phyloP scores from a whole-genome alignment of 2,888 invertebrate genomes.

The Cephus spinipes region DNA sequence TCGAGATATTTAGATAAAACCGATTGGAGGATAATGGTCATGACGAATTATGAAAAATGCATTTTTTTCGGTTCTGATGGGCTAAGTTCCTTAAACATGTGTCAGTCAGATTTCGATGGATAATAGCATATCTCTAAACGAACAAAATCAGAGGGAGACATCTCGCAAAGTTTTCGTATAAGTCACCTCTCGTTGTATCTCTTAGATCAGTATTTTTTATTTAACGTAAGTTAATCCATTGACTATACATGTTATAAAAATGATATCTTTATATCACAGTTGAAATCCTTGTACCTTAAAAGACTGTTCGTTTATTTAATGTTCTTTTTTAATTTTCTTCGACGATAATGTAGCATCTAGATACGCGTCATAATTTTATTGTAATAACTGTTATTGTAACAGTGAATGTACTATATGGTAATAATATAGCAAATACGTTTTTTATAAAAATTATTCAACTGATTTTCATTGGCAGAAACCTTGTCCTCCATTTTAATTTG shows the following conservation, averaged over 20 bases:
- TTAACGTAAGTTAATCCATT: constrained; percentile 28
- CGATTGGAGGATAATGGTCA: no score
- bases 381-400: constrained; percentile 33
- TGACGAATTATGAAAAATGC: no score
- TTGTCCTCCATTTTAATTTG: not conserved
- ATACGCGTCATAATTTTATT: constrained; percentile 25
- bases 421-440: constrained; percentile 43
- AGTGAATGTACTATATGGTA: constrained; percentile 41
- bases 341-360: constrained; percentile 16
- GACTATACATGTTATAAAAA: constrained; percentile 11
- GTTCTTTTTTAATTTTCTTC: constrained; percentile 23
- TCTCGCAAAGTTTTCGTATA: not conserved
- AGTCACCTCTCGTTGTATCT: constrained; percentile 17
- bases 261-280: constrained; percentile 20
- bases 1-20: no score
- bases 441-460: constrained; percentile 30
- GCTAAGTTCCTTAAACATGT: no score
- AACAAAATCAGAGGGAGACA: no score
- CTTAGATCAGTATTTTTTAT: constrained; percentile 39
- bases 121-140: no score
- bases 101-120: no score
- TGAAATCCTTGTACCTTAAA: constrained; percentile 36
- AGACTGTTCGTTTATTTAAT: constrained; percentile 46
- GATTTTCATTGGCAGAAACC: not conserved
- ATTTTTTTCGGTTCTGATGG: no score